phyloP scores from a whole-genome alignment of 2,888 invertebrate species.

The Brenthis ino region DNA sequence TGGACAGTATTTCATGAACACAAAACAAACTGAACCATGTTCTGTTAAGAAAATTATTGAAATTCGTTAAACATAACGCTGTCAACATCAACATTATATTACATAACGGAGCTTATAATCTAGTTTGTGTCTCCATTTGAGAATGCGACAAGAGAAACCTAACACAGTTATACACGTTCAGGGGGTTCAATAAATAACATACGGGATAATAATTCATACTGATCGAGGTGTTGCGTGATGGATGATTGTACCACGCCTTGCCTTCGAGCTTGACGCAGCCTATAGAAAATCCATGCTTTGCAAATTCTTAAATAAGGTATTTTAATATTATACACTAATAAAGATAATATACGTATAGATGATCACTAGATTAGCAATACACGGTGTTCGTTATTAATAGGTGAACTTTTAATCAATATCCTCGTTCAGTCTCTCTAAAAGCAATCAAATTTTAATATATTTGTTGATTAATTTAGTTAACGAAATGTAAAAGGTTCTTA shows the following conservation, averaged over 20 bases:
- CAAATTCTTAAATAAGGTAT: not conserved
- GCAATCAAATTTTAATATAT: too few species aligned
- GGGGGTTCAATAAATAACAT: slow-evolving; percentile 62
- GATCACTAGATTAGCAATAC: too few species aligned
- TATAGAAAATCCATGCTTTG: slow-evolving; percentile 10
- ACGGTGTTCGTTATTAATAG: too few species aligned
- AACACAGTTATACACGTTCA: slow-evolving; percentile 51
- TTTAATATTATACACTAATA: too few species aligned
- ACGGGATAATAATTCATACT: slow-evolving; percentile 61
- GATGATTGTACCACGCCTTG: slow-evolving; percentile 36
- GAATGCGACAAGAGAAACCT: slow-evolving; percentile 62
- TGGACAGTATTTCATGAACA: not conserved
- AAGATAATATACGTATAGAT: too few species aligned
- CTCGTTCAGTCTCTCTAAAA: too few species aligned
- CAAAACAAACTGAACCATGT: slow-evolving; percentile 6
- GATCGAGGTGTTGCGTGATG: slow-evolving; percentile 42
- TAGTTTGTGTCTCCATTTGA: slow-evolving; percentile 46
- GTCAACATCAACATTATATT: slow-evolving; percentile 26
- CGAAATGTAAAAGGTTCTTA: too few species aligned
- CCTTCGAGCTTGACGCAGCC: slow-evolving; percentile 24
- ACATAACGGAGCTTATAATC: slow-evolving; percentile 36
- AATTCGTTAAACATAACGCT: slow-evolving; percentile 7
- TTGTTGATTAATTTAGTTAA: too few species aligned
- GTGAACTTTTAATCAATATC: too few species aligned
- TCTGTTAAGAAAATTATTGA: slow-evolving; percentile 3